Base-by-base conservation (phyloP, 2,113 vertebrate species). In the Lanius ludovicianus region DNA sequence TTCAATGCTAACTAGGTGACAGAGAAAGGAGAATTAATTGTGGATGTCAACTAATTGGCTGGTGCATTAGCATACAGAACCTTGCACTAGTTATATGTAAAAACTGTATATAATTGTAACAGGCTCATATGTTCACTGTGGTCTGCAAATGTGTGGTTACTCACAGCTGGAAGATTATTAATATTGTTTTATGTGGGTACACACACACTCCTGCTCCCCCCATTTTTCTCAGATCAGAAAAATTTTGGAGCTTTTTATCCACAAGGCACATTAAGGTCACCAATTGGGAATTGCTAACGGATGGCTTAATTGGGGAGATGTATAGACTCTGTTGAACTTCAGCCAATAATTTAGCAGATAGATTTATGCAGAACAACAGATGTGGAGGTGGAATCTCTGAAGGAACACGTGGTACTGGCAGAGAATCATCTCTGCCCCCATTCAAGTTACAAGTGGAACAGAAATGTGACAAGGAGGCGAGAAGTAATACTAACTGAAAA, bases 1-100 rank as follows among this genome's bases (percentile, higher is more conserved):
- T 95, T 97, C 83, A 85, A 73, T 93, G 87, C 73, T 98, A 96
- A 96, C 83, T 96, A 97, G 97, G 96, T 96, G 95, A 98, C 81
- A 95, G 89, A 95, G 96, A 94, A 96, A 95, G 76, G 52, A 90
- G 86, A 81, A 98, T 96, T 97, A 98, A 96, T 98, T 96, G 80
- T 69, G 90, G 70, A 77, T 87, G 85, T 87, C 80, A 95, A 71
- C 84, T 95, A 96, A 87, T 69, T 93, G 68, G 65, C n/a, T 63
- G 59, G 93, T 94, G 57, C 49, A 96, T 96, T 95, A 96, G 63
- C 96, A 94, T 91, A 87, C 71, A 96, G 95, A 68, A 94, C 62
- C 27, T 69, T 64, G 35, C 39, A 56, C 33, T 39, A 30, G 64
- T 47, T 90, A 19, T 42, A 53, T 18, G 31, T 27, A 71, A 60